Percentiles rank a stretch among this genome's conserved stretches.
phyloP scores from a whole-genome alignment of 2,888 invertebrate species.

The Lampropteryx suffumata region DNA sequence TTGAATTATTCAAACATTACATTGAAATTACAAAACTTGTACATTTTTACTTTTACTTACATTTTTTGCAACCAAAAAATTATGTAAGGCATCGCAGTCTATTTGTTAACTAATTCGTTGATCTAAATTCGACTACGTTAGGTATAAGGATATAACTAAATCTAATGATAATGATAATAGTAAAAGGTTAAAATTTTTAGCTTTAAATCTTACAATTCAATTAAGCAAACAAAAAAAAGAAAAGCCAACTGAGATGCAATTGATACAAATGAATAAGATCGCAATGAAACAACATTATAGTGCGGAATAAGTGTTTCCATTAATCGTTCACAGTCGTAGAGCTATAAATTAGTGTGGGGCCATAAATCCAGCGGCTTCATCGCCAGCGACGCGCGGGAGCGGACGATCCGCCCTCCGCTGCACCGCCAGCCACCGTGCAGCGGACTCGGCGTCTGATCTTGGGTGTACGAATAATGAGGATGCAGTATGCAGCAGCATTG shows the following conservation, averaged over 20 bases:
- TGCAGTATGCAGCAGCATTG: constrained; percentile 10
- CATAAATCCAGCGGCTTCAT: constrained; percentile 64
- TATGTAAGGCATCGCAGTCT: too few relatives aligned
- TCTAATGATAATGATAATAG: too few relatives aligned
- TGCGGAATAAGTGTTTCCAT: constrained; percentile 57
- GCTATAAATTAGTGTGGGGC: constrained; percentile 65
- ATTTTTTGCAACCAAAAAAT: background rate
- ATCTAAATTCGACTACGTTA: too few relatives aligned
- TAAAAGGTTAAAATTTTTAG: too few relatives aligned
- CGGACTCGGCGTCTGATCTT: background rate
- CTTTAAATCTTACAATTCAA: background rate
- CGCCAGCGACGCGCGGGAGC: constrained; percentile 51
- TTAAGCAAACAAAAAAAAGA: background rate
- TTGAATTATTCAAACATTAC: constrained; percentile 18
- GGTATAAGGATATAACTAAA: too few relatives aligned
- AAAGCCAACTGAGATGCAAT: background rate
- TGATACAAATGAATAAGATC: constrained; percentile 26
- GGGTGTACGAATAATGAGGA: background rate
- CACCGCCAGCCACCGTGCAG: constrained; percentile 32
- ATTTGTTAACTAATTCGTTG: too few relatives aligned
- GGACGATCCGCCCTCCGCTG: constrained; percentile 37
- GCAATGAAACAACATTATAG: constrained; percentile 32
- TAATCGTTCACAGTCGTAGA: constrained; percentile 52
- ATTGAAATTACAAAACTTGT: background rate
- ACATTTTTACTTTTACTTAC: background rate